phyloP scores from a whole-genome alignment of 1,140 invertebrate species.

The Temnothorax nylanderi region DNA sequence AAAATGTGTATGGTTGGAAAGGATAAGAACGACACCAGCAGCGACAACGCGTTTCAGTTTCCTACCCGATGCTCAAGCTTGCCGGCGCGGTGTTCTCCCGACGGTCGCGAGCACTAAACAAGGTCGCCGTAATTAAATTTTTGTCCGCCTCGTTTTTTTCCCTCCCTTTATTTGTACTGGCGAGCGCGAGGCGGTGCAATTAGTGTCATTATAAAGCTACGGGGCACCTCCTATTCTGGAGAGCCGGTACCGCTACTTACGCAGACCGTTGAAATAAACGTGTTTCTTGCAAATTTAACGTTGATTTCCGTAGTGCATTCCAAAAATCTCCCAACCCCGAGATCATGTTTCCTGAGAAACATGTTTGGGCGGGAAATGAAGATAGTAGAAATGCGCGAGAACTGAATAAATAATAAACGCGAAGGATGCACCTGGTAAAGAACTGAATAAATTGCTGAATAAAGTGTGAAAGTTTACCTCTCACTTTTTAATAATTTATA shows the following conservation, averaged over 20 bases:
- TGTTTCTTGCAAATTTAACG: constrained; percentile 56
- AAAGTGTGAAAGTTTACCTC: constrained; percentile 12
- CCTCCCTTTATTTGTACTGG: constrained; percentile 48
- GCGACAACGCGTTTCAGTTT: constrained; percentile 56
- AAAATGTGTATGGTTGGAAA: constrained; percentile 15
- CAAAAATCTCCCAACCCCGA: constrained; percentile 27
- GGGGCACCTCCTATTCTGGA: constrained; percentile 28
- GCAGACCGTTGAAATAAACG: constrained; percentile 44
- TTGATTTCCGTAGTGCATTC: constrained; percentile 46
- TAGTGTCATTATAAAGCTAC: constrained; percentile 65
- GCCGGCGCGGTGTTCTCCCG: constrained; percentile 25
- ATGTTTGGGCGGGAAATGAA: not conserved
- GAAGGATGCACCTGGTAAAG: not conserved
- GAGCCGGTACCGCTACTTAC: constrained; percentile 26
- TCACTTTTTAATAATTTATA: not conserved
- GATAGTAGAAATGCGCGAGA: constrained; percentile 15
- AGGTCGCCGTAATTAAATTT: constrained; percentile 73
- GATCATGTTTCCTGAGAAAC: not conserved
- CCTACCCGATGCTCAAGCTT: constrained; percentile 45
- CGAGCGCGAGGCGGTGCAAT: constrained; percentile 56
- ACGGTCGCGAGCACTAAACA: constrained; percentile 58
- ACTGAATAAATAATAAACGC: constrained; percentile 26
- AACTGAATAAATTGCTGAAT: constrained; percentile 36
- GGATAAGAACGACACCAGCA: constrained; percentile 32
- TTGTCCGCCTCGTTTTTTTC: constrained; percentile 45